Conservation (phyloP, 2,888 invertebrate genomes). For the Parapristionchus giblindavisi region DNA sequence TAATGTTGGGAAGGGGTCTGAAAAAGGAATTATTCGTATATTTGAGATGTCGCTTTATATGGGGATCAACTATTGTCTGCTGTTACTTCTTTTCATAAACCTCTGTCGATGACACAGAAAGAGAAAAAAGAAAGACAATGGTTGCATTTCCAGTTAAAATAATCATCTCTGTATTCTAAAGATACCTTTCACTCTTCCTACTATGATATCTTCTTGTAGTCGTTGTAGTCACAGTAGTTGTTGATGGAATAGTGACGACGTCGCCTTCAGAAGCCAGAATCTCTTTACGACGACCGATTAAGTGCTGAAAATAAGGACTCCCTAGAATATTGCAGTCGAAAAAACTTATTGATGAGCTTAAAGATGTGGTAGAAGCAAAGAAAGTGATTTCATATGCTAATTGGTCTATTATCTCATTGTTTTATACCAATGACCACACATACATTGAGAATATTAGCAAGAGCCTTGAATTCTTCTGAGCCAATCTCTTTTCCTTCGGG, state of each 20-base stretch:
- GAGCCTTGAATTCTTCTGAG: not conserved
- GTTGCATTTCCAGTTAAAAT: not conserved
- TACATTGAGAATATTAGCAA: slow-evolving; percentile 15
- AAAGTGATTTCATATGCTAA: not conserved
- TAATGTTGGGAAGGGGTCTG: too few species aligned
- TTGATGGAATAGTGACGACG: not conserved
- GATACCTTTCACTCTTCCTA: not conserved
- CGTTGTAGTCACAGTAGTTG: not conserved
- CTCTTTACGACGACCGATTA: slow-evolving; percentile 25
- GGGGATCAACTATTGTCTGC: too few species aligned
- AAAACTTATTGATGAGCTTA: not conserved
- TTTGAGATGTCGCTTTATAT: too few species aligned
- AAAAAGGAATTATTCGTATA: too few species aligned
- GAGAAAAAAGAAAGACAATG: too few species aligned
- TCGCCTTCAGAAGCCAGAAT: slow-evolving; percentile 6
- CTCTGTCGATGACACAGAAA: too few species aligned
- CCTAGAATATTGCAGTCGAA: not conserved
- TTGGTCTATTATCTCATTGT: not conserved
- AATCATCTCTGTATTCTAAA: not conserved
- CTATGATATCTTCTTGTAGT: not conserved
- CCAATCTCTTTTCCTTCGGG: not conserved
- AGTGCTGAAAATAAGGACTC: slow-evolving; percentile 1
- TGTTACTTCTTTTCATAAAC: too few species aligned
- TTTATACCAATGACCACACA: too few species aligned
- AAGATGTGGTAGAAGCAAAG: not conserved